Conservation (phyloP, 2,888 invertebrate species). For the Amphipoea oculea region DNA sequence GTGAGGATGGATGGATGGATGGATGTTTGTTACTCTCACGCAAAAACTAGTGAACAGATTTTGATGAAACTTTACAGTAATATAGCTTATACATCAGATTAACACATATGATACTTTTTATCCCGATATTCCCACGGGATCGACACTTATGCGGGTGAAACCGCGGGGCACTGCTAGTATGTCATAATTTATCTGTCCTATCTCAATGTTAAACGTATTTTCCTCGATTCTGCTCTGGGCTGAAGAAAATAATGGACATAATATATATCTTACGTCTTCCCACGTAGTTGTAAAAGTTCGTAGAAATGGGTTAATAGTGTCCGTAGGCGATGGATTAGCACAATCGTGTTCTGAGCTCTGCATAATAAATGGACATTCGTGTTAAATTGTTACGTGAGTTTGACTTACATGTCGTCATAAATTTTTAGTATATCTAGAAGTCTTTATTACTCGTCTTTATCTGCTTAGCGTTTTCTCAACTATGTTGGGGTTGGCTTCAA, state of each 20-base stretch:
- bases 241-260: slow-evolving; percentile 30
- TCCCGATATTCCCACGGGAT: no score
- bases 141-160: no score
- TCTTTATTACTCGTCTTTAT: not conserved
- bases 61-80: no score
- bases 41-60: no score
- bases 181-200: slow-evolving; percentile 16
- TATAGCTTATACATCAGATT: no score
- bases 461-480: not conserved
- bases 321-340: slow-evolving; percentile 49
- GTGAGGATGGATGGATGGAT: no score
- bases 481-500: no score
- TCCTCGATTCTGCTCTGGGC: slow-evolving; percentile 6
- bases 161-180: not conserved
- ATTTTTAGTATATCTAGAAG: not conserved
- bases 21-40: no score
- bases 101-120: no score
- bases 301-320: slow-evolving; percentile 49
- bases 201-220: slow-evolving; percentile 14
- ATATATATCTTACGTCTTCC: slow-evolving; percentile 25
- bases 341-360: slow-evolving; percentile 35
- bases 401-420: not conserved
- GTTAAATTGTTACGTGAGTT: slow-evolving; percentile 16
- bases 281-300: slow-evolving; percentile 45
- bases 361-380: slow-evolving; percentile 12